Base-by-base conservation (phyloP, 2,888 invertebrate genomes). In the Cheilosia soror region DNA sequence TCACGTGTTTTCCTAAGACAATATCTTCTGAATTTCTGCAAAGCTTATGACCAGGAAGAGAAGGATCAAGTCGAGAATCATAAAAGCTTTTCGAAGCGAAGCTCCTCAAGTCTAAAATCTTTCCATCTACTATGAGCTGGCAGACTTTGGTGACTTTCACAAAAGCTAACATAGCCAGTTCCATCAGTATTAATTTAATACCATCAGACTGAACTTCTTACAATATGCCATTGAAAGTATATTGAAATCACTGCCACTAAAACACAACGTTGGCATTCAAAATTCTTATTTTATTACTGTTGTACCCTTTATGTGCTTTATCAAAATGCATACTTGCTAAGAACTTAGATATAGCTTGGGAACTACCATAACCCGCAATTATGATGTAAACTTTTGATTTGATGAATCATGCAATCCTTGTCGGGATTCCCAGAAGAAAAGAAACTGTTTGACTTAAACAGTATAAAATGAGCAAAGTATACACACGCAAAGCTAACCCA, bases 381-480 rank as follows among this genome's bases (percentile, higher is more conserved):
- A 29, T 29, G 40, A 57, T 49, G 15, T 40, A 40, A 78, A 79
- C 58, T 65, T 20, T 72, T 72, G 72, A 79, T 72, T 79, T 60
- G 58, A 79, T 79, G 79, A 79, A 72, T 79, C 79, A 79, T 65
- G 79, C 79, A 65, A 79, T 79, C 49, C 44, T 57, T 33, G 79
- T 72, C 57, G 27, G 57, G 51, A n/a, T 29, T 57, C 49, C 58
- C 58, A 66, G 42, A 15, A 58, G 49, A 20, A 72, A 65, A 66
- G 57, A 65, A 71, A 65, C 65, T 72, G 79, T 71, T 79, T 72
- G 65, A 60, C 65, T 65, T 44, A 72, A 79, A 72, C 79, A 79
- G 65, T 65, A 58, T 58, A 65, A 72, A 79, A 71, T 57, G 63
- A 71, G 71, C 71, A 63, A 69, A 79, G 15, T 13, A 15, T 15